Evolutionary conservation across 2,888 invertebrate species (phyloP).

Genomic region (Crioceris asparagi): DNA sequence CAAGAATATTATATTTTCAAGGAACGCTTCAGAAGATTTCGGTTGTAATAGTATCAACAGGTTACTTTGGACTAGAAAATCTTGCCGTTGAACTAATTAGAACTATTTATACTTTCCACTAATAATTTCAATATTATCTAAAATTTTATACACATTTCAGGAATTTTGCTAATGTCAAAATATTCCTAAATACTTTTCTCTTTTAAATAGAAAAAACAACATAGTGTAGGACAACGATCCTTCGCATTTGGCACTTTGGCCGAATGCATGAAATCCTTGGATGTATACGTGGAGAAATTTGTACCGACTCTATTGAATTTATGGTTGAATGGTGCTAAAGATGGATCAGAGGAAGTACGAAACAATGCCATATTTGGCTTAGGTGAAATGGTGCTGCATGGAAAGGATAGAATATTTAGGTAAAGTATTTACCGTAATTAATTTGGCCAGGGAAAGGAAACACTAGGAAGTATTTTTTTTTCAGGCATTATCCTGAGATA

Average conservation of each 20-base stretch:
- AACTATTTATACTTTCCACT: too few relatives aligned
- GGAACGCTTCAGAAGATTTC: too few relatives aligned
- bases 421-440: constrained; percentile 25
- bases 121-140: too few relatives aligned
- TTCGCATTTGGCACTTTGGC: constrained; percentile 64
- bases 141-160: too few relatives aligned
- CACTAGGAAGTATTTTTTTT: too few relatives aligned
- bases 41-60: too few relatives aligned
- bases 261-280: constrained; percentile 57
- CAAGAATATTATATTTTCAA: too few relatives aligned
- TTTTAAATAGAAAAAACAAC: constrained; percentile 49
- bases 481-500: constrained; percentile 53
- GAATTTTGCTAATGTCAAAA: too few relatives aligned
- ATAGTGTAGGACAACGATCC: constrained; percentile 54
- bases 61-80: too few relatives aligned
- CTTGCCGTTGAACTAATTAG: too few relatives aligned
- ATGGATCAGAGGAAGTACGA: constrained; percentile 58
- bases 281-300: constrained; percentile 44
- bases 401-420: constrained; percentile 51
- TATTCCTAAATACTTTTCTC: constrained; percentile 4
- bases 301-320: constrained; percentile 51
- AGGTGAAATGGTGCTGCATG: constrained; percentile 60
- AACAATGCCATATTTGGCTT: constrained; percentile 68
- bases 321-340: constrained; percentile 49
- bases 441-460: not conserved